Evolutionary conservation across 2,888 invertebrate genomes (phyloP), one percentile per base, ranked within the genome.

Genomic region (Gortyna flavago): DNA sequence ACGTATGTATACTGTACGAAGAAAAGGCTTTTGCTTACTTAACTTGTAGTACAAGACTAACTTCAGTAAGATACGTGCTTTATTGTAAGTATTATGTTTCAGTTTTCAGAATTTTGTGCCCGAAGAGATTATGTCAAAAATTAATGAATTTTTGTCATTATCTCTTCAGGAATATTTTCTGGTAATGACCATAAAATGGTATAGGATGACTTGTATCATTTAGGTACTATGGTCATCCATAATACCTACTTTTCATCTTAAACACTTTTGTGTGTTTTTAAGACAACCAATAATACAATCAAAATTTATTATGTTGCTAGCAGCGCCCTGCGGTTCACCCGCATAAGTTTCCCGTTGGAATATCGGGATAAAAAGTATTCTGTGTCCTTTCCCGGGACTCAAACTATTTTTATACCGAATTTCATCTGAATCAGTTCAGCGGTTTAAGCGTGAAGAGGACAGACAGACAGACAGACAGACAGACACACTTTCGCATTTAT

Each of bases 11-110:
- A 25, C 25, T 76, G 18, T 77, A 48, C 7, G 13, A 29, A 38
- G 38, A 75, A 71, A 59, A 72, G 65, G 72, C 51, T 71, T 72
- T 2, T 13, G 6, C 1, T 44, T 65, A 65, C n/a, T 57, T 41
- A 67, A 32, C 41, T 69, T 68, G 4, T 29, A 61, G 18, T 21
- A 54, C 18, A 48, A 29, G 2, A 21, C 2, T 16, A 25, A 61
- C 18, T 44, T 59, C 0, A 48, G 21, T 38, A 4, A 38, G 0
- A 73, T 44, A 35, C 5, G 6, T 51, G 7, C 11, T 54, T 48
- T 5, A 29, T 18, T 71, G 44, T 7, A 48, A 59, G 35, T 38
- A 38, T 29, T 29, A 25, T 62, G 25, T 38, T 35, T 18, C 35
- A 18, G n/a, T 57, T n/a, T 57, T 57, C 41, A 44, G 57, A 70